A percentile compares a stretch with the other conserved stretches of the same genome.
Evolutionary conservation across 2,797 vertebrate genomes (phyloP).

Genomic region (Cygnus olor): DNA sequence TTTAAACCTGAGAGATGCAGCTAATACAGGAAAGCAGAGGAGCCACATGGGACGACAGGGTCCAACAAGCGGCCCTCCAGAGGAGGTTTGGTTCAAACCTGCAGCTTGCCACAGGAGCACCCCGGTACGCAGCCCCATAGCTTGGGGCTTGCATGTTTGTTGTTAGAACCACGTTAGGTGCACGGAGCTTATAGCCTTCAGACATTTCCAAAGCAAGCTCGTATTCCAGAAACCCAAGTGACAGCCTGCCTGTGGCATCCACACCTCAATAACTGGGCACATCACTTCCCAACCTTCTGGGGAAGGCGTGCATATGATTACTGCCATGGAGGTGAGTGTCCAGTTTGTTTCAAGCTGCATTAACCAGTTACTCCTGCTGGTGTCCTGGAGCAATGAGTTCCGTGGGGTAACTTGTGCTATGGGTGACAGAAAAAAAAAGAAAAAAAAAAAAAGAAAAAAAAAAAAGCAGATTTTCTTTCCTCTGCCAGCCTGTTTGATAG

Average conservation of each 20-base stretch:
- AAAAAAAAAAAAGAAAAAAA: not conserved
- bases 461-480: conserved; percentile 10
- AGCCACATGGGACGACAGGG: not conserved
- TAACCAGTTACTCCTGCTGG: not conserved
- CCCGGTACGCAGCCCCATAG: rapidly evolving
- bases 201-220: not conserved
- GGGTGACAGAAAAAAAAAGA: not conserved
- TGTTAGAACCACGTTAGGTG: not conserved
- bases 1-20: not conserved
- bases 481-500: not conserved
- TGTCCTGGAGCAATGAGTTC: not conserved
- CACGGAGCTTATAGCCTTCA: not conserved
- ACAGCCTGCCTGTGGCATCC: not conserved
- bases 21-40: not conserved
- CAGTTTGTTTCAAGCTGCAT: not conserved
- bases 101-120: not conserved
- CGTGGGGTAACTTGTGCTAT: not conserved
- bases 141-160: not conserved
- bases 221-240: not conserved
- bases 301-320: not conserved
- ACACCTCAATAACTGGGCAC: not conserved
- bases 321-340: not conserved
- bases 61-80: not conserved
- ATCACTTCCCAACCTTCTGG: not conserved
- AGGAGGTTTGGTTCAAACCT: not conserved